These are phyloP conservation scores for Eretmocerus hayati DNA, from an alignment of 2,888 invertebrate species.

Conservation along the genomic window DNA sequence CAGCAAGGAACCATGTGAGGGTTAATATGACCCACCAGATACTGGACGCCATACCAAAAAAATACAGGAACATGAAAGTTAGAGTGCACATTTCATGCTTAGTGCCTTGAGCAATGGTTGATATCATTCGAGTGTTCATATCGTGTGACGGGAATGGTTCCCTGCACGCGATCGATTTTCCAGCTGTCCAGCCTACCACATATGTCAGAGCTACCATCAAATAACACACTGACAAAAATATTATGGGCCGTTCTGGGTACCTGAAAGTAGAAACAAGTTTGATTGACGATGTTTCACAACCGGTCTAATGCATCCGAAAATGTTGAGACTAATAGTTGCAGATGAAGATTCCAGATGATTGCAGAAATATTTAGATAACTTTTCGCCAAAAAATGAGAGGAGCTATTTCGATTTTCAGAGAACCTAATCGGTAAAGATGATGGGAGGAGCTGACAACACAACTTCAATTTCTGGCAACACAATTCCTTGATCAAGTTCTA, in stretches of 20 bases:
- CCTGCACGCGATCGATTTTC: conserved; percentile 76
- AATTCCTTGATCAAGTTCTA: too few relatives aligned
- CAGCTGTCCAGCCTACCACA: conserved; percentile 76
- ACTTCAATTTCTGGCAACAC: too few relatives aligned
- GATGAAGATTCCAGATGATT: too few relatives aligned
- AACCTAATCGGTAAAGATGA: too few relatives aligned
- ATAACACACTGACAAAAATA: conserved; percentile 93
- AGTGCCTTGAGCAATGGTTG: conserved; percentile 82
- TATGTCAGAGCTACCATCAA: conserved; percentile 90
- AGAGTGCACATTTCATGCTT: conserved; percentile 82
- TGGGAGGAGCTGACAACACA: too few relatives aligned
- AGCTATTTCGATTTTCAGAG: too few relatives aligned
- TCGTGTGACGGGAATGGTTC: conserved; percentile 67
- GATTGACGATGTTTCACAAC: too few relatives aligned
- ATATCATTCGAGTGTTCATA: conserved; percentile 66
- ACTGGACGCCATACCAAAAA: conserved; percentile 93
- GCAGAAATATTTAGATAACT: too few relatives aligned
- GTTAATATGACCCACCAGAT: conserved; percentile 98
- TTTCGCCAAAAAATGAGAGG: too few relatives aligned
- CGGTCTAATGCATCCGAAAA: too few relatives aligned
- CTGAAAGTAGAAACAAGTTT: conserved; percentile 47
- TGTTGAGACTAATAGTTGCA: too few relatives aligned
- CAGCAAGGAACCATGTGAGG: conserved; percentile 93
- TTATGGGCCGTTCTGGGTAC: conserved; percentile 96
- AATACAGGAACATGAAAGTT: conserved; percentile 91